Conservation (phyloP, 2,113 vertebrate genomes). For the Micronycteris hirsuta region DNA sequence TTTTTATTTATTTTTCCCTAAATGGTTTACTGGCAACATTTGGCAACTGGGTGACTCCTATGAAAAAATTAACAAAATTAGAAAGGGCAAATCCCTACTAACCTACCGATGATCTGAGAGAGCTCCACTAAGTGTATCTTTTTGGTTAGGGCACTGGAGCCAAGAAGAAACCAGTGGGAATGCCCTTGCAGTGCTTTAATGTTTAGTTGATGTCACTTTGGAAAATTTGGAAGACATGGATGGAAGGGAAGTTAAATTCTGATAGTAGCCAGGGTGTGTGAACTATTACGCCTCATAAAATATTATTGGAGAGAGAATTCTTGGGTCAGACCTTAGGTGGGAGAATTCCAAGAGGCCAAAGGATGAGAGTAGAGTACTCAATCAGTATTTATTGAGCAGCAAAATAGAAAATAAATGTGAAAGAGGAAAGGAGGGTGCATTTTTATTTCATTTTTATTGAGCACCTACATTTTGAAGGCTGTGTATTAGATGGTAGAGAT, state of each 20-base stretch:
- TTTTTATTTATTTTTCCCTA: not conserved
- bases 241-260: not conserved
- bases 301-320: not conserved
- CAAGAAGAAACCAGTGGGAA: not conserved
- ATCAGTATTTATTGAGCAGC: not conserved
- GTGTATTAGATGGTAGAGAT: not conserved
- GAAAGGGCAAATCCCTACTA: not conserved
- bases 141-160: not conserved
- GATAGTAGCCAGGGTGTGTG: not conserved
- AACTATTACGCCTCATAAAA: not conserved
- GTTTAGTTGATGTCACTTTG: not conserved
- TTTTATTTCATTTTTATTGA: not conserved
- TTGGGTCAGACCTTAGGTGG: not conserved
- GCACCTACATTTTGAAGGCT: not conserved
- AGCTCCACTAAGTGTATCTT: rapidly evolving
- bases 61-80: not conserved
- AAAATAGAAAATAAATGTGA: not conserved
- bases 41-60: not conserved
- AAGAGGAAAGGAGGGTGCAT: not conserved
- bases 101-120: not conserved
- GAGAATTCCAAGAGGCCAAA: not conserved
- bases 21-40: not conserved
- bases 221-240: not conserved
- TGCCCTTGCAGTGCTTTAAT: not conserved
- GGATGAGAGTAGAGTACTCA: not conserved